Conservation (phyloP, 2,113 vertebrate genomes). For the Macquaria australasica region DNA sequence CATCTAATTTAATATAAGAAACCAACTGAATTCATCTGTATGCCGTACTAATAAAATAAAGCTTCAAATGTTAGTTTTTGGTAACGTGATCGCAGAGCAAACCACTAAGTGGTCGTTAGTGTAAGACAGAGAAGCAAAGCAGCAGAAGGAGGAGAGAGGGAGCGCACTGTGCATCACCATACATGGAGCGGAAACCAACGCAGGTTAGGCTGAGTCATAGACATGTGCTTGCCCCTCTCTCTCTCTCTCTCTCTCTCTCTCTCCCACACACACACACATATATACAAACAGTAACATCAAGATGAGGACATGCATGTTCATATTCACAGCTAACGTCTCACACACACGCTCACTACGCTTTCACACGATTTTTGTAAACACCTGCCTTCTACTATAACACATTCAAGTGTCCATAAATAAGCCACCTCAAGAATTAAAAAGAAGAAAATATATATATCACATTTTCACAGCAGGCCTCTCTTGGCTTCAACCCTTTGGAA, state of each 20-base stretch:
- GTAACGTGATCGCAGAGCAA: conserved; percentile 24
- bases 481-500: conserved; percentile 55
- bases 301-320: conserved; percentile 53
- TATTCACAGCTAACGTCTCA: conserved; percentile 56
- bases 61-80: conserved; percentile 28
- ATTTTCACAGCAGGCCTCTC: conserved; percentile 56
- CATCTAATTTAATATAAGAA: conserved; percentile 16
- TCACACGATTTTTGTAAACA: conserved; percentile 56
- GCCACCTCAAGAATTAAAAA: conserved; percentile 41
- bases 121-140: conserved; percentile 63
- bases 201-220: conserved; percentile 80
- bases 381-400: conserved; percentile 50
- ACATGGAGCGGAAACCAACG: conserved; percentile 86
- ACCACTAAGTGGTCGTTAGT: conserved; percentile 42
- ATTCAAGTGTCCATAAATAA: conserved; percentile 75
- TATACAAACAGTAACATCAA: conserved; percentile 51
- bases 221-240: conserved; percentile 33
- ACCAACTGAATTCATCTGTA: not conserved
- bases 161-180: conserved; percentile 78
- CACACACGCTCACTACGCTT: conserved; percentile 30
- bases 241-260: conserved; percentile 2
- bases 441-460: conserved; percentile 3
- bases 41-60: conserved; percentile 41
- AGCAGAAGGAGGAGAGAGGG: conserved; percentile 43
- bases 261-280: conserved; percentile 35